Evolutionary conservation across 2,113 vertebrate species (phyloP).

Genomic region (Dascyllus trimaculatus): DNA sequence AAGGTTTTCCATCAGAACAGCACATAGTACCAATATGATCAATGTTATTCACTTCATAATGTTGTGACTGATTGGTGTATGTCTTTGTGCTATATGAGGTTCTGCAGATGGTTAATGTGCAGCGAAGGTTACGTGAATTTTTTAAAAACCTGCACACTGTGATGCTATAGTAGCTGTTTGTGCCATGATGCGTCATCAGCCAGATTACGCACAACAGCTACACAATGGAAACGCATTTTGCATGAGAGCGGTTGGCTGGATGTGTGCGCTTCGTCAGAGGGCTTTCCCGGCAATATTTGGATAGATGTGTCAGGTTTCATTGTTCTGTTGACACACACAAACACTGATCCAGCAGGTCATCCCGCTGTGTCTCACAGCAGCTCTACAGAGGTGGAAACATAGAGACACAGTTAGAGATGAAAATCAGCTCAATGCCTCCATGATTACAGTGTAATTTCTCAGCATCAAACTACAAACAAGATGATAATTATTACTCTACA

Average conservation of each 20-base stretch:
- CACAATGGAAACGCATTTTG: conserved; percentile 23
- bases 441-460: conserved; percentile 4
- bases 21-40: too few species aligned
- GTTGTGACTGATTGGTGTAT: too few species aligned
- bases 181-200: conserved; percentile 51
- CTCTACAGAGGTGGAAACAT: conserved; percentile 18
- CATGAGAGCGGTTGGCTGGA: conserved; percentile 40
- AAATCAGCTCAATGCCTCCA: background rate
- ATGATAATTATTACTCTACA: background rate
- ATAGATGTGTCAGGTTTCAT: conserved; percentile 58
- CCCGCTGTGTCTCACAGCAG: conserved; percentile 24
- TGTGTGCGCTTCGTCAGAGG: conserved; percentile 31
- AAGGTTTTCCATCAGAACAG: too few species aligned
- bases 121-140: background rate
- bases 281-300: conserved; percentile 64
- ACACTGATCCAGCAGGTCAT: conserved; percentile 13
- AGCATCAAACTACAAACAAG: background rate
- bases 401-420: conserved; percentile 5
- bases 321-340: conserved; percentile 50
- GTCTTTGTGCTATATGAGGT: too few species aligned
- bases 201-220: conserved; percentile 13
- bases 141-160: background rate
- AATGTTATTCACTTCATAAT: too few species aligned
- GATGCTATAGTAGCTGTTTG: background rate
- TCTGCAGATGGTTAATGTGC: conserved; percentile 13